Evolutionary conservation across 2,113 vertebrate genomes (phyloP).

Genomic region (Vimba vimba): DNA sequence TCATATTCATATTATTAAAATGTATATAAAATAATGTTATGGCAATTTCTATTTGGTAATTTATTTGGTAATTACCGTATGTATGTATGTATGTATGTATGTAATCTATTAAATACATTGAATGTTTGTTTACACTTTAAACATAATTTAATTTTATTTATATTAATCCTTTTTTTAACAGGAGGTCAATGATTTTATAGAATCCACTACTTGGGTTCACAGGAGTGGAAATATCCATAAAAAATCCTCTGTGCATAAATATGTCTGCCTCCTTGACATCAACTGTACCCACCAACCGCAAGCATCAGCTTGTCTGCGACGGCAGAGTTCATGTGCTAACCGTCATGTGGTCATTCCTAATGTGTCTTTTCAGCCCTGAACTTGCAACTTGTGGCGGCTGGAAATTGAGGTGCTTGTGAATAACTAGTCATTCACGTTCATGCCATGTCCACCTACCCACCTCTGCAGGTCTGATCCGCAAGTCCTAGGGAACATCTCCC

Average conservation of each 20-base stretch:
- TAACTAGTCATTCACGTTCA: conserved; percentile 4
- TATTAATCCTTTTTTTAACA: no score
- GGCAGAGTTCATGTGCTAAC: not conserved
- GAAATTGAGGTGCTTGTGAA: conserved; percentile 26
- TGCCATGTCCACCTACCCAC: conserved; percentile 7
- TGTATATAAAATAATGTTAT: no score
- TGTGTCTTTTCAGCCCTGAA: not conserved
- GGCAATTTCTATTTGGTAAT: no score
- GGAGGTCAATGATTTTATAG: conserved; percentile 27
- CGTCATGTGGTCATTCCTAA: conserved; percentile 23
- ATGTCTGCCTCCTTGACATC: not conserved
- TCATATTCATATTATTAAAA: no score
- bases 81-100: conserved; percentile 20
- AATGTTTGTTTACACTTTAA: no score
- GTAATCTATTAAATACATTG: no score
- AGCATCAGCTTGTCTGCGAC: not conserved
- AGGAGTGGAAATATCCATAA: conserved; percentile 4
- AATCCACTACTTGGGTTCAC: not conserved
- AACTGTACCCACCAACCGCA: not conserved
- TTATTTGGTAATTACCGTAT: no score
- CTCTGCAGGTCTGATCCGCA: not conserved
- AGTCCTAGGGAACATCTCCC: not conserved
- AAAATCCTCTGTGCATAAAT: conserved; percentile 16
- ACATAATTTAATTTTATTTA: no score
- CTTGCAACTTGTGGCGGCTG: not conserved